Evolutionary conservation across 2,113 vertebrate genomes (phyloP).

Genomic region (Melanostigma gelatinosum): DNA sequence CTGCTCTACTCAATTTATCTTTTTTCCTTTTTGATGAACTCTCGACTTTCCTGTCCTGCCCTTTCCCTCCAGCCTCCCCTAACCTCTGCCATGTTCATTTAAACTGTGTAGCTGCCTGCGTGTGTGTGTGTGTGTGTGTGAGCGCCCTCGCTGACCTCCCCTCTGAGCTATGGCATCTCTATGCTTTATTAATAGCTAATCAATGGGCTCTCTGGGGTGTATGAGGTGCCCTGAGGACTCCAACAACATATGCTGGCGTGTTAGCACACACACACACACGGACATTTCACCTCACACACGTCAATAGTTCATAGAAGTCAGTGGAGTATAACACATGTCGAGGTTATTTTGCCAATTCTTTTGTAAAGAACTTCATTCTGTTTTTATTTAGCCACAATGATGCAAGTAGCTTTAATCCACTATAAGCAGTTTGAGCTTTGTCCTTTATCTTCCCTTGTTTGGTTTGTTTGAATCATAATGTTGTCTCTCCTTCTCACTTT

Average conservation of each 20-base stretch:
- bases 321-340: conserved; percentile 34
- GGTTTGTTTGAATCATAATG: conserved; percentile 45
- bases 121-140: neutral
- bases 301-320: conserved; percentile 50
- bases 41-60: neutral
- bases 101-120: conserved; percentile 7
- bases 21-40: conserved; percentile 14
- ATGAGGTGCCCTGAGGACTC: conserved; percentile 62
- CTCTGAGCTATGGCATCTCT: conserved; percentile 67
- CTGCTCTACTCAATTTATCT: conserved; percentile 7
- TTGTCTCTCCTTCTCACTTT: conserved; percentile 32
- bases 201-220: conserved; percentile 73
- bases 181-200: conserved; percentile 78
- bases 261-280: conserved; percentile 25
- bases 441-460: conserved; percentile 35
- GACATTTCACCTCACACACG: conserved; percentile 16
- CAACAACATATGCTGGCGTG: conserved; percentile 56
- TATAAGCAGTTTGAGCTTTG: conserved; percentile 12
- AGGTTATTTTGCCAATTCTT: conserved; percentile 16
- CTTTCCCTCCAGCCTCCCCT: conserved; percentile 5
- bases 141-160: conserved; percentile 53
- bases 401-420: conserved; percentile 11
- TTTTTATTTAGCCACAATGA: conserved; percentile 40
- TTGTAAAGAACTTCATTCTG: neutral
- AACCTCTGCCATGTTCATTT: conserved; percentile 28